Evolutionary conservation across 2,113 vertebrate genomes (phyloP).

Genomic region (Oryzias celebensis): DNA sequence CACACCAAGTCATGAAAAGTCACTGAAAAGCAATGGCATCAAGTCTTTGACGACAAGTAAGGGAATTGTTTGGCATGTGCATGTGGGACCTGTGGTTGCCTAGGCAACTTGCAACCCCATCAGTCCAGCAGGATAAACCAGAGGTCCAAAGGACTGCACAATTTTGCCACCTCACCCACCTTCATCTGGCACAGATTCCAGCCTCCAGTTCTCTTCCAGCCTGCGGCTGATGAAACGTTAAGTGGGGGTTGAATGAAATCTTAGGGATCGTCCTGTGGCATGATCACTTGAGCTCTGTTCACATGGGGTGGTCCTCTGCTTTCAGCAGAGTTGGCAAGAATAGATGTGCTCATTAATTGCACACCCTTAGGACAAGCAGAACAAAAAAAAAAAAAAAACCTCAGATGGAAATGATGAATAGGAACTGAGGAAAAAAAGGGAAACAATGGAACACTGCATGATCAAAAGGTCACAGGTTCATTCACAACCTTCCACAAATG

Average conservation of each 20-base stretch:
- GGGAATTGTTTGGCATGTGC: constrained; percentile 13
- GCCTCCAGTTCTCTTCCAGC: constrained; percentile 25
- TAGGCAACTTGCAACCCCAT: constrained; percentile 45
- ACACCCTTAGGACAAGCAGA: constrained; percentile 37
- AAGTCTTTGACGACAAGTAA: background rate
- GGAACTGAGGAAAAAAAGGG: constrained; percentile 11
- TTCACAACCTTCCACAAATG: background rate
- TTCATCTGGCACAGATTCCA: constrained; percentile 41
- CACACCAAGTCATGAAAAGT: no score
- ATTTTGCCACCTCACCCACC: constrained; percentile 31
- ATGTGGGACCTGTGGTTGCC: constrained; percentile 49
- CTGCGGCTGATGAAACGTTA: constrained; percentile 47
- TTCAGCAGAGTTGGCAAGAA: constrained; percentile 11
- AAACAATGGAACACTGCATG: constrained; percentile 25
- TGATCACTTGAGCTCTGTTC: constrained; percentile 40
- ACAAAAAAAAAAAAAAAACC: background rate
- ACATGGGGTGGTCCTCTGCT: constrained; percentile 20
- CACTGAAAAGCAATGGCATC: no score
- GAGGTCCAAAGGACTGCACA: constrained; percentile 37
- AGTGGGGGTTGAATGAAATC: constrained; percentile 68
- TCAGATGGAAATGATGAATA: constrained; percentile 13
- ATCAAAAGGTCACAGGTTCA: constrained; percentile 60
- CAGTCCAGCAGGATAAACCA: constrained; percentile 48
- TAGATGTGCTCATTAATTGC: constrained; percentile 53
- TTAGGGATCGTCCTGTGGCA: constrained; percentile 56